Evolutionary conservation across 2,888 invertebrate species (phyloP).

Genomic region (Baccha elongata): DNA sequence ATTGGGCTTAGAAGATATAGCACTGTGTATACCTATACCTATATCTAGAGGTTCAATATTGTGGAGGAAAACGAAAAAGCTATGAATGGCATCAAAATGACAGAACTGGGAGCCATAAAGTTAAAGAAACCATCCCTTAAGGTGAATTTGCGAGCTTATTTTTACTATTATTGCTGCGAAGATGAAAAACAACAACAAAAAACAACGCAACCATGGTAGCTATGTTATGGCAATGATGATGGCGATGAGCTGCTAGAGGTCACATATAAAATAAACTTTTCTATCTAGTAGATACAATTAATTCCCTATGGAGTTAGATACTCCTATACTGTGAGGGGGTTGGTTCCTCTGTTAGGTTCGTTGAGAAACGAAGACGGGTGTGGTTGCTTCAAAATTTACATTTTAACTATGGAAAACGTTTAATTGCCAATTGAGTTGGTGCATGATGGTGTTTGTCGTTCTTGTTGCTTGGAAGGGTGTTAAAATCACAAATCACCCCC

Average conservation of each 20-base stretch:
- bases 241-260: slow-evolving; percentile 51
- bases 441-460: slow-evolving; percentile 12
- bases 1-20: slow-evolving; percentile 45
- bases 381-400: slow-evolving; percentile 45
- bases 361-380: neutral
- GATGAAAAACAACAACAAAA: slow-evolving; percentile 16
- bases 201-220: slow-evolving; percentile 9
- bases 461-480: slow-evolving; percentile 12
- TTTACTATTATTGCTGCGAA: slow-evolving; percentile 37
- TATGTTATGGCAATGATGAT: slow-evolving; percentile 18
- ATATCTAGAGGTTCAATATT: slow-evolving; percentile 6
- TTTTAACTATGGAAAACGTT: slow-evolving; percentile 55
- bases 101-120: slow-evolving; percentile 64
- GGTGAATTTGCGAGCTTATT: slow-evolving; percentile 43
- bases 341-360: neutral
- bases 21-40: neutral
- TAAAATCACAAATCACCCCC: slow-evolving; percentile 64
- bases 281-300: slow-evolving; percentile 54
- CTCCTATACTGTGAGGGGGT: neutral
- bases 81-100: slow-evolving; percentile 28
- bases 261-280: slow-evolving; percentile 63
- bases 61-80: neutral
- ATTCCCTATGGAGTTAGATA: slow-evolving; percentile 50
- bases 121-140: slow-evolving; percentile 40
- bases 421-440: slow-evolving; percentile 64